Evolutionary conservation across 2,797 vertebrate genomes (phyloP).

Genomic region (Limnodromus scolopaceus): DNA sequence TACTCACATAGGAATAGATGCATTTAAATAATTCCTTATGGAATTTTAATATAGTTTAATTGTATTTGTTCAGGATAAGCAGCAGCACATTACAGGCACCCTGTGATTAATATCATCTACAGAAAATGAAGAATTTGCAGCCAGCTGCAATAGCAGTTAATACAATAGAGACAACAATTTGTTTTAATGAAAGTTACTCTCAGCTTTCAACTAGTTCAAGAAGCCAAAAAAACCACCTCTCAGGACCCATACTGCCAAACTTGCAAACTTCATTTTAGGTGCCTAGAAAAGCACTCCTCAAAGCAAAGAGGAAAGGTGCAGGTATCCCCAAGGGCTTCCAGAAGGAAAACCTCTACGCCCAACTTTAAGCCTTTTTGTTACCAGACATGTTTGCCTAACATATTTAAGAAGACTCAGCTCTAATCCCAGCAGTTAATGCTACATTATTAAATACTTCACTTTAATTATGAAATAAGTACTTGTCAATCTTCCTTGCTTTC

Average conservation of each 20-base stretch:
- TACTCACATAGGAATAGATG: conserved; percentile 61
- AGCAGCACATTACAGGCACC: conserved; percentile 43
- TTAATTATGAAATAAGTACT: conserved; percentile 5
- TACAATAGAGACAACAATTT: conserved; percentile 13
- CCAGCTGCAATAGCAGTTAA: conserved; percentile 17
- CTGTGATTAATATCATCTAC: conserved; percentile 64
- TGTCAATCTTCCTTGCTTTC: neutral
- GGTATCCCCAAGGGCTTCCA: neutral
- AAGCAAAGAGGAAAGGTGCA: neutral
- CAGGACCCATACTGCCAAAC: neutral
- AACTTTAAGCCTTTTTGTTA: neutral
- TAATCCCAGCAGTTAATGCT: conserved; percentile 4
- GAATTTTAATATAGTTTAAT: conserved; percentile 68
- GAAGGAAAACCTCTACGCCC: neutral
- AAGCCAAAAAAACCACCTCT: neutral
- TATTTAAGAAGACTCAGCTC: neutral
- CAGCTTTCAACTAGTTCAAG: neutral
- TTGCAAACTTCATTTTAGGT: neutral
- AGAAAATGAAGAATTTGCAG: conserved; percentile 54
- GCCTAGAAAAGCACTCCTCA: neutral
- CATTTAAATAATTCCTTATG: conserved; percentile 63
- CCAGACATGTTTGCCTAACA: neutral
- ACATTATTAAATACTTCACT: neutral
- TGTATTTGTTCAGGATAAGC: conserved; percentile 58
- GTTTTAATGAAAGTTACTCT: neutral